phyloP scores from a whole-genome alignment of 2,888 invertebrate genomes.

The Artemia sp. region DNA sequence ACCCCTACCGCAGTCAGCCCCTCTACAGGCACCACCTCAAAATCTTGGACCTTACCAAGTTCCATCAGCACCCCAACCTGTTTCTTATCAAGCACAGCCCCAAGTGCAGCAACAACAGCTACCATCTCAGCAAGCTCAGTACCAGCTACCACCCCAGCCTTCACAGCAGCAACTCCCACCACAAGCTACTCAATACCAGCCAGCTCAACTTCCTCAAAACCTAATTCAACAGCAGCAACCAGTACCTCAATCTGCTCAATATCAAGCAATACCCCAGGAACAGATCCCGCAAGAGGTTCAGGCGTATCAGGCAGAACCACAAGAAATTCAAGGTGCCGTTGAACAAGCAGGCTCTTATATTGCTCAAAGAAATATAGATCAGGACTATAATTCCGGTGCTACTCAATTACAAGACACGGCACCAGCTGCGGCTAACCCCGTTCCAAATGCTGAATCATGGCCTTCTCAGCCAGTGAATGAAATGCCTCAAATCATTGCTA shows the following conservation, averaged over 20 bases:
- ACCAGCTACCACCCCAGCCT: conserved; percentile 17
- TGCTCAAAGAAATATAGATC: conserved; percentile 2
- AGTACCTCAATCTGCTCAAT: conserved; percentile 18
- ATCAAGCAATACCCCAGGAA: conserved; percentile 17
- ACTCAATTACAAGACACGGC: conserved; percentile 5
- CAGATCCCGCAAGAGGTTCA: background rate
- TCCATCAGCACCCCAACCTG: conserved; percentile 13
- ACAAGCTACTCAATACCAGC: conserved; percentile 18
- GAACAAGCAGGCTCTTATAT: conserved; percentile 9
- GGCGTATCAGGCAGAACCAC: background rate
- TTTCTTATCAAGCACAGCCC: conserved; percentile 19
- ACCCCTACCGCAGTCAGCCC: conserved; percentile 20
- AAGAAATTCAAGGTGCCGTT: background rate
- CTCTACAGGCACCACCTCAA: conserved; percentile 20
- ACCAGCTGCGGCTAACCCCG: conserved; percentile 18
- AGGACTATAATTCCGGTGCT: background rate
- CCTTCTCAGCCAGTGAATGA: conserved; percentile 58
- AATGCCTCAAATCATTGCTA: conserved; percentile 78
- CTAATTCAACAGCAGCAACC: conserved; percentile 2
- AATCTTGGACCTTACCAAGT: conserved; percentile 21
- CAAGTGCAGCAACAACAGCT: conserved; percentile 18
- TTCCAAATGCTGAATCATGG: conserved; percentile 55
- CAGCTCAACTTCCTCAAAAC: conserved; percentile 14
- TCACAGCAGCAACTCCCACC: conserved; percentile 14
- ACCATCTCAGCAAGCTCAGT: conserved; percentile 17